Conservation (phyloP, 2,113 vertebrate genomes). For the Prionailurus bengalensis region DNA sequence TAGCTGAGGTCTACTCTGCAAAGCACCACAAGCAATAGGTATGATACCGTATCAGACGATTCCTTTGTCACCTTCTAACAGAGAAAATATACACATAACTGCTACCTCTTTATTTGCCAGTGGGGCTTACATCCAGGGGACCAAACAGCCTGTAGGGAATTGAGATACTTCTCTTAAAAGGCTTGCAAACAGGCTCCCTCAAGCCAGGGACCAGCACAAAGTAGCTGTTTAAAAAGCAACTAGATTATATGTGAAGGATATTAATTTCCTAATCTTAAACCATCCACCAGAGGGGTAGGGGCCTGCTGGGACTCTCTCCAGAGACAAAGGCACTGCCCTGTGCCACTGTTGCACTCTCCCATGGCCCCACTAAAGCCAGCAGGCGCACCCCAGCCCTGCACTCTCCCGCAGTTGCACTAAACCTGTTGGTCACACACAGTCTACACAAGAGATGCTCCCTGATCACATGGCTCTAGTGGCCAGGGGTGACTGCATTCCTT, state of each 20-base stretch:
- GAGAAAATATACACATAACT: not conserved
- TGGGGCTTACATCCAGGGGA: not conserved
- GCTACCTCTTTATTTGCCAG: not conserved
- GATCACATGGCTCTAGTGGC: not conserved
- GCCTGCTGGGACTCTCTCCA: not conserved
- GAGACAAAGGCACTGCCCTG: not conserved
- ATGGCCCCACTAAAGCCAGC: not conserved
- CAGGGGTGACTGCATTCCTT: not conserved
- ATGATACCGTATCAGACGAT: not conserved
- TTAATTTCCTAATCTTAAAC: not conserved
- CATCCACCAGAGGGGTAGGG: not conserved
- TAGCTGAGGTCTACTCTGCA: not conserved
- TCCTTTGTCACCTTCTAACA: not conserved
- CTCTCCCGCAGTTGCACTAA: not conserved
- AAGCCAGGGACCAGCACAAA: not conserved
- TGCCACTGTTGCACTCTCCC: not conserved
- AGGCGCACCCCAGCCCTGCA: not conserved
- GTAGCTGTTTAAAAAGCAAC: not conserved
- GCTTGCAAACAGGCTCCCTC: not conserved
- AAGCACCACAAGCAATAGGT: not conserved
- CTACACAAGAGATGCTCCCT: not conserved
- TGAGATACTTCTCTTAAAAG: not conserved
- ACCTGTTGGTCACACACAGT: not conserved
- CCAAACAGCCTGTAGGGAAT: not conserved
- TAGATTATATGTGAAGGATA: not conserved